Percentiles rank a stretch among this genome's conserved stretches.
These are phyloP conservation scores for Galbula dea DNA, from an alignment of 2,113 vertebrate genomes.

Conservation along the genomic window DNA sequence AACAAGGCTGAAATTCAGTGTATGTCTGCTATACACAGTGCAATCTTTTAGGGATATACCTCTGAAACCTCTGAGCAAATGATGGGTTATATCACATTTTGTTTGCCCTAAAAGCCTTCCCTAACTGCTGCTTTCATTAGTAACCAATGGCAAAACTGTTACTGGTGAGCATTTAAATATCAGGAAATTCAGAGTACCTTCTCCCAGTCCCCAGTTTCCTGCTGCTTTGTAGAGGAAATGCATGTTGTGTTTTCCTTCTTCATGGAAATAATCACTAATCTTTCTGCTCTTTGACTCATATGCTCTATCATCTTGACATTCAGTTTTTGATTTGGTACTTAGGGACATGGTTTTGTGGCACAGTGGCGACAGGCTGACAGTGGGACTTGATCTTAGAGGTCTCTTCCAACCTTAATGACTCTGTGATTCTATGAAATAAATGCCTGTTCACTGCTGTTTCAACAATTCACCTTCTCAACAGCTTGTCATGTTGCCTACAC, in stretches of 20 bases:
- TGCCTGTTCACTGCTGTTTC: neutral
- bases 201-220: neutral
- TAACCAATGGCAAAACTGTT: neutral
- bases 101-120: neutral
- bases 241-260: neutral
- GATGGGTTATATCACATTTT: neutral
- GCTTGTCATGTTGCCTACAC: neutral
- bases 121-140: neutral
- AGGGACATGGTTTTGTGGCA: no score
- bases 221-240: neutral
- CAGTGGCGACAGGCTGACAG: no score
- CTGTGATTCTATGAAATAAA: no score
- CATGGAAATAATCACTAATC: neutral
- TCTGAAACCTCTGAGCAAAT: neutral
- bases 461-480: neutral
- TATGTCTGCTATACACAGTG: neutral
- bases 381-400: no score
- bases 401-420: no score
- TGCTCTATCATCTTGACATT: neutral
- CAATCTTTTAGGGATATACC: neutral
- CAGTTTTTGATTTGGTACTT: neutral
- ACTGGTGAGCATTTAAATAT: neutral
- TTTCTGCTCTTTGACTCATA: neutral
- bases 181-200: neutral
- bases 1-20: neutral